Evolutionary conservation across 1,140 invertebrate genomes (phyloP), one percentile per base, ranked within the genome.

Genomic region (Homarus americanus): DNA sequence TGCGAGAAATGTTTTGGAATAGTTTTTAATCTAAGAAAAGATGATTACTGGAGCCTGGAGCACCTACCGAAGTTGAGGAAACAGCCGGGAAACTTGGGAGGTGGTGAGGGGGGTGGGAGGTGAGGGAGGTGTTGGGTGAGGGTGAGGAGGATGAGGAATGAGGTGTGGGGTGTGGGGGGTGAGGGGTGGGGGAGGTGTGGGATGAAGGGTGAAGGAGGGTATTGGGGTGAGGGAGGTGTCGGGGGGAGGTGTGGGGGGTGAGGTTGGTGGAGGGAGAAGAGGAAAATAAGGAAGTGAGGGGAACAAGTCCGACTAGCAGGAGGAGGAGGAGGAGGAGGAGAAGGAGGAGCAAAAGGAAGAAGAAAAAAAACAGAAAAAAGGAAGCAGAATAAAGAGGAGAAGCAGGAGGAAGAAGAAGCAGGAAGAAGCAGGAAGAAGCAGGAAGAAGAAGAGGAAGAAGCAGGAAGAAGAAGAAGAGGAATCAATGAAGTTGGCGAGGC

Each of bases 211-310:
- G 32, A 28, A 69, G 66, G 20, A 69, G 24, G 24, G 7, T n/a
- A n/a, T n/a, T 12, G 44, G 4, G 44, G 44, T 49, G 4, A 15
- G 44, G 44, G 44, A 15, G 15, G 32, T 9, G 66, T 9, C 17
- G 41, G 20, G 24, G 78, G 38, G 41, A 44, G 38, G 41, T 24
- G n/a, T 24, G 10, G 49, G 53, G 41, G 49, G 41, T 4, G 44
- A 53, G 79, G 44, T 15, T 49, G 49, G 53, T 15, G 66, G 53
- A 82, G 80, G 36, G 53, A 82, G 80, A 82, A 34, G 36, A n/a
- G 66, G 80, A 82, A 36, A 66, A 44, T 53, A n/a, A 82, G 49
- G 32, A 44, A 82, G 79, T 53, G 78, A 80, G 41, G 7, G 79
- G 36, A 15, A 63, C n/a, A n/a, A n/a, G n/a, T n/a, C n/a, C n/a